Conservation (phyloP, 2,113 vertebrate genomes). For the Catharus minimus region DNA sequence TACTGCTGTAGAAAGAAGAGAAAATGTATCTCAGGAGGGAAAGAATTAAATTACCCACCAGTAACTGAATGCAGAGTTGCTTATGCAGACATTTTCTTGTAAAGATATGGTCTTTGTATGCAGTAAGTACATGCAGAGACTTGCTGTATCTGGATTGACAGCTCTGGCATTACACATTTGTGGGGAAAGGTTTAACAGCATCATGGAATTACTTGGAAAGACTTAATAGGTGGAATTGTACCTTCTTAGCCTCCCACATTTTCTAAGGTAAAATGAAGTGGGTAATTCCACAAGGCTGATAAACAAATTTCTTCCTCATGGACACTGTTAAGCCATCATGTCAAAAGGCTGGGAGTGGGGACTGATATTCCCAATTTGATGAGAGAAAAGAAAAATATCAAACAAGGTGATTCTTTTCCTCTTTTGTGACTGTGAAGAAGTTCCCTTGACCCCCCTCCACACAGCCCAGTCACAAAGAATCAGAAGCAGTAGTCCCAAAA, state of each 20-base stretch:
- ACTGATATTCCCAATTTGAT: background rate
- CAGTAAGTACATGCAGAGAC: conserved; percentile 50
- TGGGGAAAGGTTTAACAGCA: conserved; percentile 48
- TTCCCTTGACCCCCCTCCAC: background rate
- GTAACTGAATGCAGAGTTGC: conserved; percentile 27
- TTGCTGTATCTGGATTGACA: conserved; percentile 35
- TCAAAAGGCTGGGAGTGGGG: background rate
- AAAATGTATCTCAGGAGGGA: background rate
- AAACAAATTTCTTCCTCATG: conserved; percentile 12
- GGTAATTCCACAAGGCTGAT: conserved; percentile 7
- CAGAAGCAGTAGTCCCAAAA: background rate
- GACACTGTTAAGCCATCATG: background rate
- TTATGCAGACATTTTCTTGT: conserved; percentile 42
- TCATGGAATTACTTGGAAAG: conserved; percentile 42
- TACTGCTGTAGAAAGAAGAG: background rate
- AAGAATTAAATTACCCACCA: conserved; percentile 35
- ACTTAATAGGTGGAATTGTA: conserved; percentile 16
- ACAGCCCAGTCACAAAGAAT: background rate
- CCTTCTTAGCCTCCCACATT: conserved; percentile 10
- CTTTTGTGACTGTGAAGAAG: background rate
- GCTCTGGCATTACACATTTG: conserved; percentile 10
- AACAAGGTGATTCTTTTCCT: background rate
- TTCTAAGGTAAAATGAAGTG: conserved; percentile 14
- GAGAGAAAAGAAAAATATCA: background rate
- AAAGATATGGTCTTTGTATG: conserved; percentile 54